A percentile compares a stretch with the other conserved stretches of the same genome.
phyloP scores from a whole-genome alignment of 2,888 invertebrate genomes.

The Nemurella pictetii region DNA sequence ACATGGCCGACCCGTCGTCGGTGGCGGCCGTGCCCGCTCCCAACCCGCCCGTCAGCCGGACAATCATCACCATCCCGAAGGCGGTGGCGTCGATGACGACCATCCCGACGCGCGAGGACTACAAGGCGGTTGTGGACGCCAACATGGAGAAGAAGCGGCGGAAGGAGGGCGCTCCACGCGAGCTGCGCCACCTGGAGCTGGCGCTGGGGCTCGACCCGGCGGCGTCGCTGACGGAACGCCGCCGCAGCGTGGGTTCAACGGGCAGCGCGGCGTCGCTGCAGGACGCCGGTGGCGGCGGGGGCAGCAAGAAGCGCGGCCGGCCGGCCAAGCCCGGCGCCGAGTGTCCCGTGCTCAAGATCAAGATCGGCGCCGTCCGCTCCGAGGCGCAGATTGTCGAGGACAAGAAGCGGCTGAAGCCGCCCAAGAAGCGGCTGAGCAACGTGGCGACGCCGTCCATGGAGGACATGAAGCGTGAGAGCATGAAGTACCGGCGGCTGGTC shows the following conservation, averaged over 20 bases:
- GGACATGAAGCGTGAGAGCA: conserved; percentile 79
- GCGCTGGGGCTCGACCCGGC: conserved; percentile 60
- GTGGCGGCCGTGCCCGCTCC: conserved; percentile 59
- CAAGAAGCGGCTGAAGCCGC: conserved; percentile 63
- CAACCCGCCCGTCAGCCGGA: conserved; percentile 65
- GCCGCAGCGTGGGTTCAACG: conserved; percentile 56
- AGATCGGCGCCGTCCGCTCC: conserved; percentile 53
- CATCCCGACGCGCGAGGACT: conserved; percentile 84
- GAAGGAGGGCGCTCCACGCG: conserved; percentile 58
- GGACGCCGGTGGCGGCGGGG: conserved; percentile 35
- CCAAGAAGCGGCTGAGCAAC: conserved; percentile 74
- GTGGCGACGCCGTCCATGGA: conserved; percentile 71
- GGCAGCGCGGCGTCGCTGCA: conserved; percentile 48
- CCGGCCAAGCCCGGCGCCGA: conserved; percentile 33
- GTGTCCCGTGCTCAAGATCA: conserved; percentile 67
- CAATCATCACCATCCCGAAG: conserved; percentile 81
- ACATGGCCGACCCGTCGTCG: conserved; percentile 74
- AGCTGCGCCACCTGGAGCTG: conserved; percentile 66
- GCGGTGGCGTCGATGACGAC: conserved; percentile 87
- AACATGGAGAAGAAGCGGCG: conserved; percentile 70
- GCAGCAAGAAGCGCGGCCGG: conserved; percentile 36
- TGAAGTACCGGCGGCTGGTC: conserved; percentile 82
- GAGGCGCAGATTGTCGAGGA: conserved; percentile 50
- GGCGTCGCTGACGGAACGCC: no score
- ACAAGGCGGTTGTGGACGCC: conserved; percentile 67